These are phyloP conservation scores for Apamea anceps DNA, from an alignment of 2,888 invertebrate species.

Conservation along the genomic window DNA sequence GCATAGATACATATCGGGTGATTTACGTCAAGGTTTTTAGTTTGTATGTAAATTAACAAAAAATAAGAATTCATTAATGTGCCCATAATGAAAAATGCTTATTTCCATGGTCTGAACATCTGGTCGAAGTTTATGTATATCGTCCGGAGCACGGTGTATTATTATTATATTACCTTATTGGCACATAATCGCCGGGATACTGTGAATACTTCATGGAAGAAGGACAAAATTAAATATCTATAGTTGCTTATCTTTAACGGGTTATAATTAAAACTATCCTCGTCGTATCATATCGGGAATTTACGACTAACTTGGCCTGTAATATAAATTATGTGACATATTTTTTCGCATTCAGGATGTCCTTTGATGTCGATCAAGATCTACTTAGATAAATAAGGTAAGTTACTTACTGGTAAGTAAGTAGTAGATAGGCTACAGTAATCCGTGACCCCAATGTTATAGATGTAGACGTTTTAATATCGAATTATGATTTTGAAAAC, in stretches of 20 bases:
- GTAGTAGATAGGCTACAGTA: neutral
- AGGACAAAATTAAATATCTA: slow-evolving; percentile 21
- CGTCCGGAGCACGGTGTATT: no score
- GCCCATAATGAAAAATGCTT: no score
- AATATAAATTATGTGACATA: slow-evolving; percentile 1
- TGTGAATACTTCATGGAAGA: slow-evolving; percentile 6
- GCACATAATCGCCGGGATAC: neutral
- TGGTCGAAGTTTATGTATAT: no score
- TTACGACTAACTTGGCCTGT: slow-evolving; percentile 22
- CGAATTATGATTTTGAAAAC: neutral
- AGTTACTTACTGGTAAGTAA: no score
- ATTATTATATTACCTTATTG: no score
- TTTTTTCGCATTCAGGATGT: neutral
- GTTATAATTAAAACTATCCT: slow-evolving; percentile 34
- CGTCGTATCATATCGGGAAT: slow-evolving; percentile 41
- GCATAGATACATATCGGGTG: no score
- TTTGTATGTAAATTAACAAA: no score
- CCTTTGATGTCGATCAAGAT: slow-evolving; percentile 9
- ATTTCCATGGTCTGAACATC: no score
- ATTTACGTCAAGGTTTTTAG: no score
- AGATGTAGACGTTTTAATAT: slow-evolving; percentile 14
- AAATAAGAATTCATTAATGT: no score
- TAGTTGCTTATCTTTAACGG: slow-evolving; percentile 27
- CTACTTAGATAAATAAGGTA: neutral
- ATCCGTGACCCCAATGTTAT: slow-evolving; percentile 13